These are phyloP conservation scores for Euphysa ruthae DNA, from an alignment of 30 jellyfish, hydroid and myxozoan genomes.

Conservation along the genomic window DNA sequence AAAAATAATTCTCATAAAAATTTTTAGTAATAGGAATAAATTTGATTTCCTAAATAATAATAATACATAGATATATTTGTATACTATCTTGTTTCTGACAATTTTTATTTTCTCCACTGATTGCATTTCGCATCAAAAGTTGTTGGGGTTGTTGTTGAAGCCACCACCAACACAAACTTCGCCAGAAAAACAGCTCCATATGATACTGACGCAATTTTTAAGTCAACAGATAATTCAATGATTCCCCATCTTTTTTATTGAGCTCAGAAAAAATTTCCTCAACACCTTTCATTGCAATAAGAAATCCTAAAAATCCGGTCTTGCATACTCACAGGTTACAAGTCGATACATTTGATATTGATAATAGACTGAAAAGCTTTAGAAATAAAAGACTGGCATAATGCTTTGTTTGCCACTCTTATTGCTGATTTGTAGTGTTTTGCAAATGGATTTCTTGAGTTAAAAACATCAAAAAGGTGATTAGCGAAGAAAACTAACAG, in stretches of 20 bases:
- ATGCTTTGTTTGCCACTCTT: slow-evolving; percentile 10
- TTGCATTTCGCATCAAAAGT: slow-evolving; percentile 11
- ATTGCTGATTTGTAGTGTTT: slow-evolving; percentile 57
- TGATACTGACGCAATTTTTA: slow-evolving; percentile 58
- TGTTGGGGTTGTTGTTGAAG: slow-evolving; percentile 51
- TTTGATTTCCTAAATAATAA: no score
- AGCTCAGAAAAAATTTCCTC: slow-evolving; percentile 34
- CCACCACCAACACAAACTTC: slow-evolving; percentile 45
- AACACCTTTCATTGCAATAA: slow-evolving; percentile 35
- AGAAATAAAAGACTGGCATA: slow-evolving; percentile 40
- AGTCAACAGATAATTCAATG: slow-evolving; percentile 20
- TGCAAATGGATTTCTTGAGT: slow-evolving; percentile 65
- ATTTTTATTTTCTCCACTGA: no score
- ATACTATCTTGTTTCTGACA: no score
- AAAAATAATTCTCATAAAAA: no score
- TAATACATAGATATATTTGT: no score
- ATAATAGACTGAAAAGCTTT: slow-evolving; percentile 22
- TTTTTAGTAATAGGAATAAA: no score
- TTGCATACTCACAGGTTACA: slow-evolving; percentile 31
- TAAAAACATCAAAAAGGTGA: slow-evolving; percentile 48
- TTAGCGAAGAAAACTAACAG: slow-evolving; percentile 54
- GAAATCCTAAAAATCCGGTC: slow-evolving; percentile 71
- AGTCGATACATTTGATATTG: slow-evolving; percentile 26
- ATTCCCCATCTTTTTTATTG: slow-evolving; percentile 32
- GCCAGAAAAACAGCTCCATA: slow-evolving; percentile 47